Evolutionary conservation across 2,888 invertebrate genomes (phyloP).

Genomic region (Tryphoninae sp.): DNA sequence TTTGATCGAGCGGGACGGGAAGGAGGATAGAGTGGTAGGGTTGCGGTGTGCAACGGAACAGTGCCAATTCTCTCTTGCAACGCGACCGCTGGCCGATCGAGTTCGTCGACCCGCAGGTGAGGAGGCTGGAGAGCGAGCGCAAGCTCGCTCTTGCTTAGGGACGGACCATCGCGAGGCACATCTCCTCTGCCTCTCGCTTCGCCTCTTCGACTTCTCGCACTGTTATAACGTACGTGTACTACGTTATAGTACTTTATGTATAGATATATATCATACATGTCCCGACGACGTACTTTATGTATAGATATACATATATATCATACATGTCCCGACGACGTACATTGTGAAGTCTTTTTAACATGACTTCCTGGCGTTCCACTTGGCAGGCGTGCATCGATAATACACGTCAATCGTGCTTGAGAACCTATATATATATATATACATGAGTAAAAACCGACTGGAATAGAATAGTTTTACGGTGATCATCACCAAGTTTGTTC

Average conservation of each 20-base stretch:
- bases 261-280: not conserved
- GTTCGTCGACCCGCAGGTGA: constrained; percentile 65
- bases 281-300: constrained; percentile 38
- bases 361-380: constrained; percentile 62
- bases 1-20: not conserved
- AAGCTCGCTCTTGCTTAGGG: constrained; percentile 9
- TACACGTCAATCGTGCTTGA: constrained; percentile 52
- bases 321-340: constrained; percentile 47
- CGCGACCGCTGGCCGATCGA: constrained; percentile 54
- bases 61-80: constrained; percentile 53
- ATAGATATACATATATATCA: constrained; percentile 11
- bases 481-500: too few relatives aligned
- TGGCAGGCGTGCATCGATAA: constrained; percentile 60
- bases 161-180: constrained; percentile 14
- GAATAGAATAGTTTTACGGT: too few relatives aligned
- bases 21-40: constrained; percentile 11
- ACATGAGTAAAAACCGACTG: not conserved
- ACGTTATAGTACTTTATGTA: constrained; percentile 10
- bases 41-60: constrained; percentile 19
- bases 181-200: constrained; percentile 15
- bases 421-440: constrained; percentile 23
- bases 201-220: constrained; percentile 2
- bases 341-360: constrained; percentile 60
- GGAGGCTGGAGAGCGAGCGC: constrained; percentile 51
- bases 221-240: constrained; percentile 25